Evolutionary conservation across 2,113 vertebrate genomes (phyloP).

Genomic region (Todiramphus chloris): DNA sequence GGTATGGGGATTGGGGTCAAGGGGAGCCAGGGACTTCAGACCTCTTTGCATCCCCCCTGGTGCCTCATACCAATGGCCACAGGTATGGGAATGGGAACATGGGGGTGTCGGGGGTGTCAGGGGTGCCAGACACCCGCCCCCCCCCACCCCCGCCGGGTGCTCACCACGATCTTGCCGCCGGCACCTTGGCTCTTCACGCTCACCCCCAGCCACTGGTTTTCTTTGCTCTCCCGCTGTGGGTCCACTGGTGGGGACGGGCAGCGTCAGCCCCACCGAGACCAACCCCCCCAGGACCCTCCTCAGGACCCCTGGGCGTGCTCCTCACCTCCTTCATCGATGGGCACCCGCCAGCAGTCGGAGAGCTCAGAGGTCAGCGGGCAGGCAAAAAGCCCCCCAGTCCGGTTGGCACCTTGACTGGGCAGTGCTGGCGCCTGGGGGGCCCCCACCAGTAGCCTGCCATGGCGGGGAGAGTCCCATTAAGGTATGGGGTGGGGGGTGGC

Average conservation of each 20-base stretch:
- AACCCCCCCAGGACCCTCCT: neutral
- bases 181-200: constrained; percentile 92
- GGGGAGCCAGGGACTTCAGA: neutral
- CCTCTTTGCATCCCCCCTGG: no score
- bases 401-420: constrained; percentile 77
- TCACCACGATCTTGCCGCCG: constrained; percentile 94
- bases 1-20: no score
- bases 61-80: neutral
- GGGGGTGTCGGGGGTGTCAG: no score
- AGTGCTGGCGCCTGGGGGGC: constrained; percentile 85
- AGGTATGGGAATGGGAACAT: neutral
- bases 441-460: constrained; percentile 86
- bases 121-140: neutral
- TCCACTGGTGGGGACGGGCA: constrained; percentile 57
- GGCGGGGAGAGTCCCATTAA: neutral
- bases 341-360: constrained; percentile 86
- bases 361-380: constrained; percentile 87
- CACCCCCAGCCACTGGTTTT: constrained; percentile 96
- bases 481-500: neutral
- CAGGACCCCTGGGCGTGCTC: neutral
- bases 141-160: constrained; percentile 9
- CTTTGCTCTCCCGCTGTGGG: constrained; percentile 86
- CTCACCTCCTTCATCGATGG: constrained; percentile 87
- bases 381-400: constrained; percentile 88
- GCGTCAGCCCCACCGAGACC: neutral